Evolutionary conservation across 2,797 vertebrate species (phyloP).

Genomic region (Crenuchus spilurus): DNA sequence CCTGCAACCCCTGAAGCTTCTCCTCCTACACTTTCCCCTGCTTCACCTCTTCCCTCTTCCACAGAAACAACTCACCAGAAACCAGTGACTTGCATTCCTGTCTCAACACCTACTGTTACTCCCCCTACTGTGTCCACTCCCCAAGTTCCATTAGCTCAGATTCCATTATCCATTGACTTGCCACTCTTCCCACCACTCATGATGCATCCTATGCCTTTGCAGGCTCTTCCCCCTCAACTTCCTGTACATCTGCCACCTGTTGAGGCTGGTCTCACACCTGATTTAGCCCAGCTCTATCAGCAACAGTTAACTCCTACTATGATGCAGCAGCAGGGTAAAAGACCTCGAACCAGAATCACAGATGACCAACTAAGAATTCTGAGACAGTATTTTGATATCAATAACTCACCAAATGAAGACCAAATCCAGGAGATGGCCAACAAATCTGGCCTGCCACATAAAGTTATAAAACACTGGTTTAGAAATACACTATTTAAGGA

Average conservation of each 20-base stretch:
- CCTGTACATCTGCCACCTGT: slow-evolving; percentile 82
- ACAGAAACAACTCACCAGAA: slow-evolving; percentile 79
- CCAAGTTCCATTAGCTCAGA: slow-evolving; percentile 70
- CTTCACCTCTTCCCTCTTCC: slow-evolving; percentile 72
- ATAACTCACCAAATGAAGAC: slow-evolving; percentile 96
- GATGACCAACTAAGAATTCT: slow-evolving; percentile 93
- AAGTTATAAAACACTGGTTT: slow-evolving; percentile 99
- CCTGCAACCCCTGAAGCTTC: slow-evolving; percentile 79
- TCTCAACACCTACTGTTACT: slow-evolving; percentile 72
- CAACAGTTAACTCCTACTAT: slow-evolving; percentile 82
- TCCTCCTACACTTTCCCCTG: slow-evolving; percentile 63
- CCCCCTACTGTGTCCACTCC: slow-evolving; percentile 77
- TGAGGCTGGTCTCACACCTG: slow-evolving; percentile 84
- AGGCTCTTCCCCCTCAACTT: slow-evolving; percentile 83
- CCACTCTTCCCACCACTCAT: slow-evolving; percentile 91
- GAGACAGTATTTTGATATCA: slow-evolving; percentile 95
- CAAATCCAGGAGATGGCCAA: slow-evolving; percentile 95
- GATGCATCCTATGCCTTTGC: slow-evolving; percentile 93
- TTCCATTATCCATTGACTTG: slow-evolving; percentile 92
- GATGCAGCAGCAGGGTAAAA: slow-evolving; percentile 90
- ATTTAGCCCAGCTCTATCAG: slow-evolving; percentile 93
- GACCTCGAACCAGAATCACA: slow-evolving; percentile 93
- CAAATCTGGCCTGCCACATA: slow-evolving; percentile 90
- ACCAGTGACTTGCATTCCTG: slow-evolving; percentile 74
- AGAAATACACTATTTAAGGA: slow-evolving; percentile 98